Conservation (phyloP, 2,888 invertebrate genomes). For the Acanthosepion esculentum region DNA sequence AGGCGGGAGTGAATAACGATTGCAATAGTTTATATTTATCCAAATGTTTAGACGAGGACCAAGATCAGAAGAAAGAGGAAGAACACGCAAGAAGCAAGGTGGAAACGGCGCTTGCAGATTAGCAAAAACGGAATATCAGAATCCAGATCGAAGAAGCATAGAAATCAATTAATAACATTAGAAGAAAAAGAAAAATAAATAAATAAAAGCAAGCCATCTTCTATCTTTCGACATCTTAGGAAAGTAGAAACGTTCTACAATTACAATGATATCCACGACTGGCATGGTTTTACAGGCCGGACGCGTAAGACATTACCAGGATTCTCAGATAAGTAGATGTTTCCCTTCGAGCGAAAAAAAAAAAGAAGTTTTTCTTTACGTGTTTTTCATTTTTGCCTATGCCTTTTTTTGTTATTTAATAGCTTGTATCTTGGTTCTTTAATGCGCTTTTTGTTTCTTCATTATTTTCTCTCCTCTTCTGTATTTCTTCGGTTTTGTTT, state of each 20-base stretch:
- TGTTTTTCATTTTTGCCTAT: no score
- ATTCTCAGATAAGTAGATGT: conserved; percentile 20
- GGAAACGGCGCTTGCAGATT: background rate
- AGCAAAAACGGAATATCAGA: background rate
- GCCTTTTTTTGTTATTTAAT: background rate
- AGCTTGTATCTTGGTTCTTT: background rate
- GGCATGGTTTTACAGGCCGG: conserved; percentile 6
- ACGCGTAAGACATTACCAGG: background rate
- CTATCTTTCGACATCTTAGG: background rate
- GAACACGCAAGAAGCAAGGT: background rate
- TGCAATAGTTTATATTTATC: no score
- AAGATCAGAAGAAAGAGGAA: background rate
- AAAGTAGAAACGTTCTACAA: background rate
- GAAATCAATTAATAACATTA: background rate
- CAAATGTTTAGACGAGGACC: no score
- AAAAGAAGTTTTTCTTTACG: no score
- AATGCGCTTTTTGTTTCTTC: background rate
- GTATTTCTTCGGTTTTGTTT: background rate
- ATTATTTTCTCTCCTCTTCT: background rate
- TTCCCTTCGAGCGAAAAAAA: background rate
- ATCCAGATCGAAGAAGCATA: background rate
- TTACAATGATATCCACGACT: background rate
- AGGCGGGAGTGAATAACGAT: no score
- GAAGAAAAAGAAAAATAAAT: background rate
- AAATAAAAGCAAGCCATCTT: background rate